These are phyloP conservation scores for Mimumesa dahlbomi DNA, from an alignment of 2,888 invertebrate species.

Conservation along the genomic window DNA sequence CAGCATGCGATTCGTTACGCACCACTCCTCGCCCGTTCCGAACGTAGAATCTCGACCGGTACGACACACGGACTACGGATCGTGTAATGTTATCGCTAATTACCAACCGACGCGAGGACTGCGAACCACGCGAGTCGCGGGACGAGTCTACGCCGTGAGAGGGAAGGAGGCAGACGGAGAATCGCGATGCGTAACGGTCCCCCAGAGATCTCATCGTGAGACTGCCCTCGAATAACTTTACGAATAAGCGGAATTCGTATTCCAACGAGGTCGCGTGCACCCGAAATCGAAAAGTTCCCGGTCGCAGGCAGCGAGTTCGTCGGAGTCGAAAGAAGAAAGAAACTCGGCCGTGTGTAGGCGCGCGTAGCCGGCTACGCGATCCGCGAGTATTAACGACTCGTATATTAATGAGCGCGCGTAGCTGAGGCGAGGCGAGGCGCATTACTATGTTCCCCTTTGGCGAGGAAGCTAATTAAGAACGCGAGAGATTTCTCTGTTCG, in stretches of 20 bases:
- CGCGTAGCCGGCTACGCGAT: slow-evolving; percentile 42
- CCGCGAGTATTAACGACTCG: slow-evolving; percentile 51
- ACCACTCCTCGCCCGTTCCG: slow-evolving; percentile 31
- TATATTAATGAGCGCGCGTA: slow-evolving; percentile 64
- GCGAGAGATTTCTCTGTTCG: slow-evolving; percentile 42
- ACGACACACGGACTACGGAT: no score
- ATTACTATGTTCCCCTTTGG: slow-evolving; percentile 56
- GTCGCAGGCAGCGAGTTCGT: no score
- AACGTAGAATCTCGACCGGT: slow-evolving; percentile 26
- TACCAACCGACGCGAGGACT: not conserved
- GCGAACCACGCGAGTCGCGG: no score
- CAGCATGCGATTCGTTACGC: slow-evolving; percentile 62
- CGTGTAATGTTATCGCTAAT: slow-evolving; percentile 9
- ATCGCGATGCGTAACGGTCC: no score
- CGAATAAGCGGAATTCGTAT: no score
- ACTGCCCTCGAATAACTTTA: not conserved
- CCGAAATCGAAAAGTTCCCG: no score
- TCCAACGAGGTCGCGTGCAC: no score
- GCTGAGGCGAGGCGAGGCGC: slow-evolving; percentile 44
- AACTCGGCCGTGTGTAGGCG: slow-evolving; percentile 5
- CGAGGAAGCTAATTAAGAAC: slow-evolving; percentile 65
- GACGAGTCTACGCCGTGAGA: not conserved
- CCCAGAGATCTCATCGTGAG: not conserved
- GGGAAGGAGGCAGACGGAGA: no score
- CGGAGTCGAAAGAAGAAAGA: no score